Conservation (phyloP, 2,888 invertebrate species). For the Hofmannophila pseudospretella region DNA sequence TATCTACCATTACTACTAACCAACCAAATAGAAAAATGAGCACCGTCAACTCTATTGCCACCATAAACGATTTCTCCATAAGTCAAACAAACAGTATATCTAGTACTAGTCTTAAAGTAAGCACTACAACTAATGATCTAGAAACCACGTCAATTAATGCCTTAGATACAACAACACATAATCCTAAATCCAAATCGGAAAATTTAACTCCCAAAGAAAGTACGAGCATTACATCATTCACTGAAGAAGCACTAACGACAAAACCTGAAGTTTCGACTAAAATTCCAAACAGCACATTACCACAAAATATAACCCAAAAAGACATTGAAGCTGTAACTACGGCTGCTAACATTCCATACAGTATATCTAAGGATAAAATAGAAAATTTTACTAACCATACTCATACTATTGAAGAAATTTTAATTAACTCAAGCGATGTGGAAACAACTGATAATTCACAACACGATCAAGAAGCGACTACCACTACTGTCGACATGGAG, state of each 20-base stretch:
- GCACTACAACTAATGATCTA: background rate
- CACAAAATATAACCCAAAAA: slow-evolving; percentile 12
- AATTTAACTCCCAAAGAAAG: background rate
- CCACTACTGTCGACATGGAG: background rate
- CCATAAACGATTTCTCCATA: background rate
- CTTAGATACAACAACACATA: background rate
- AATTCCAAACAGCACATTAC: slow-evolving; percentile 10
- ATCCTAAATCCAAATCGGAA: background rate
- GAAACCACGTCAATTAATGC: slow-evolving; percentile 14
- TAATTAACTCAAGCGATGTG: slow-evolving; percentile 15
- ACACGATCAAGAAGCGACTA: background rate
- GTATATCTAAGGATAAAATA: slow-evolving; percentile 5
- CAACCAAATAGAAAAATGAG: slow-evolving; percentile 8
- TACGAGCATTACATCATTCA: background rate
- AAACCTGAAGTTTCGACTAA: slow-evolving; percentile 5
- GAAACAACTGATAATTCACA: background rate
- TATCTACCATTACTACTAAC: slow-evolving; percentile 2
- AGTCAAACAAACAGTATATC: background rate
- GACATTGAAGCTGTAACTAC: slow-evolving; percentile 2
- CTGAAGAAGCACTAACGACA: slow-evolving; percentile 12
- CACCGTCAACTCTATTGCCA: slow-evolving; percentile 13
- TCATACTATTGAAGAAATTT: slow-evolving; percentile 21
- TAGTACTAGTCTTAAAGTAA: background rate
- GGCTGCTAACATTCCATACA: background rate
- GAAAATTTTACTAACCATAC: slow-evolving; percentile 6